Conservation (phyloP, 1,140 invertebrate species). For the Drosophila kikkawai region DNA sequence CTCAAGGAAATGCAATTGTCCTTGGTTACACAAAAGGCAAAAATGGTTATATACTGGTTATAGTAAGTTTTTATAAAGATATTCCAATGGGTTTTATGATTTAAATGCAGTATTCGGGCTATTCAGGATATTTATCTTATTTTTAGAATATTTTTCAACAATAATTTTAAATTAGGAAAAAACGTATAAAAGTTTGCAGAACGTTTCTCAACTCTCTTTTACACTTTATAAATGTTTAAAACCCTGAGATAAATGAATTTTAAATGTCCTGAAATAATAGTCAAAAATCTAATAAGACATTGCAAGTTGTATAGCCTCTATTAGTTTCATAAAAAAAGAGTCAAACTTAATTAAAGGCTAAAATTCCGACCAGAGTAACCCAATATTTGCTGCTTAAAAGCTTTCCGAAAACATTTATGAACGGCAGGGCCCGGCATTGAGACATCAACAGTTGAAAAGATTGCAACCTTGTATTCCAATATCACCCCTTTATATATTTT, state of each 20-base stretch:
- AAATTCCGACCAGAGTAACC: conserved; percentile 3
- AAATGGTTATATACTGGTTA: too few species aligned
- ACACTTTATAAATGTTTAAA: background rate
- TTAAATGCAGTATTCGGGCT: background rate
- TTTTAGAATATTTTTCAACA: background rate
- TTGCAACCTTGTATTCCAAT: conserved; percentile 50
- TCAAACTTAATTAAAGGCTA: conserved; percentile 20
- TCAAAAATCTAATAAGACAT: background rate
- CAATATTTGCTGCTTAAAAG: conserved; percentile 16
- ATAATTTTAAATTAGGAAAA: background rate
- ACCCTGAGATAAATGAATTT: background rate
- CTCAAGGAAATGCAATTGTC: conserved; percentile 19
- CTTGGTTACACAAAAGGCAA: conserved; percentile 18
- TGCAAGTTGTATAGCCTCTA: too few species aligned
- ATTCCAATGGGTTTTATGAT: background rate
- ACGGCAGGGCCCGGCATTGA: conserved; percentile 19
- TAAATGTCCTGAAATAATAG: background rate
- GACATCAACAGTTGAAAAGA: conserved; percentile 39
- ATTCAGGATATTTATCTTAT: background rate
- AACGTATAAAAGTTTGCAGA: background rate
- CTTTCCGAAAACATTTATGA: conserved; percentile 5
- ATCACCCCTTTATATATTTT: conserved; percentile 4
- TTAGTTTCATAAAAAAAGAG: too few species aligned
- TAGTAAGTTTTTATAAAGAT: background rate
- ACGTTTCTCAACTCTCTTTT: background rate